Evolutionary conservation across 2,797 vertebrate genomes (phyloP).

Genomic region (Onychomys leucogaster): DNA sequence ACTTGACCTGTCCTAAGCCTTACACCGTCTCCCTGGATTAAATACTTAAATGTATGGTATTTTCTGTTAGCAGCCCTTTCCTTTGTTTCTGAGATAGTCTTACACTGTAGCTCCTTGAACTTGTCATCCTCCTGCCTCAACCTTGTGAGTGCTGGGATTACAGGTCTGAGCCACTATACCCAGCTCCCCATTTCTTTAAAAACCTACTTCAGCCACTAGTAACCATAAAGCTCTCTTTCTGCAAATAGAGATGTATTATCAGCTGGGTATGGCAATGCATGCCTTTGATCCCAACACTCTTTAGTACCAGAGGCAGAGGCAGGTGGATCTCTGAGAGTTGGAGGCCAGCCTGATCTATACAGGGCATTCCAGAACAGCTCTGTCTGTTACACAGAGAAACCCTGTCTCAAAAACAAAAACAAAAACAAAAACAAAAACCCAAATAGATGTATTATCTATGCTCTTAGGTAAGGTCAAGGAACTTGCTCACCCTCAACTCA

Average conservation of each 20-base stretch:
- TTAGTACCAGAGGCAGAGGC: not conserved
- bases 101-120: not conserved
- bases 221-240: not conserved
- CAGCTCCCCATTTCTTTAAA: not conserved
- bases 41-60: not conserved
- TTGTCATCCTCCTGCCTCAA: not conserved
- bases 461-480: not conserved
- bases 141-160: not conserved
- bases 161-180: not conserved
- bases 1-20: not conserved
- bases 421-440: not conserved
- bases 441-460: not conserved
- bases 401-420: not conserved
- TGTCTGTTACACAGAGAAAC: not conserved
- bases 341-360: not conserved
- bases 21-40: not conserved
- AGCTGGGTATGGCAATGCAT: not conserved
- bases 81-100: not conserved
- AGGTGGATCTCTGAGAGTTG: not conserved
- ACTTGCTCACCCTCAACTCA: not conserved
- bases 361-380: not conserved
- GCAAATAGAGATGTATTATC: not conserved
- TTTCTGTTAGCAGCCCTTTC: not conserved
- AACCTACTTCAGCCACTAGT: not conserved
- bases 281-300: not conserved